phyloP scores from a whole-genome alignment of 2,113 vertebrate genomes.

The Indicator maculatus region DNA sequence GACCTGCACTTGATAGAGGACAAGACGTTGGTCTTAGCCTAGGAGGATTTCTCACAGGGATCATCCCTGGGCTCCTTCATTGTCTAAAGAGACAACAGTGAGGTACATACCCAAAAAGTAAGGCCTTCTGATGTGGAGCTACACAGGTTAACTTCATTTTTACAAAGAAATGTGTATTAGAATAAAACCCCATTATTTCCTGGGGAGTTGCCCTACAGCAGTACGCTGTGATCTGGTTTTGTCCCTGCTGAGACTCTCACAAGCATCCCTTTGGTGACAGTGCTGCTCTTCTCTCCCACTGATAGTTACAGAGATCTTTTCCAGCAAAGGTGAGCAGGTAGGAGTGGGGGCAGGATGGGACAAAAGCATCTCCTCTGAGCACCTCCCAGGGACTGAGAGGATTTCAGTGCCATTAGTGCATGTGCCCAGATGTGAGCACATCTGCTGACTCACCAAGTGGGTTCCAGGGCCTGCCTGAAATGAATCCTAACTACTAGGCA shows the following conservation, averaged over 20 bases:
- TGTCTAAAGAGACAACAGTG: background rate
- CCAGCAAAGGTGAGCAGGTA: background rate
- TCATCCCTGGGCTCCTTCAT: background rate
- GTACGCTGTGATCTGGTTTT: background rate
- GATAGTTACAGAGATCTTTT: background rate
- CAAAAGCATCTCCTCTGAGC: background rate
- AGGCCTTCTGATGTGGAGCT: background rate
- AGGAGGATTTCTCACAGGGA: background rate
- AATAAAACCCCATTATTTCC: background rate
- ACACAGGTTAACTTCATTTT: background rate
- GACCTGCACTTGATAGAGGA: slow-evolving; percentile 3
- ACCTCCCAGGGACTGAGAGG: background rate
- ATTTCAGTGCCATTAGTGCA: background rate
- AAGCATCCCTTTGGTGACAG: background rate
- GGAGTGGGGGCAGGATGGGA: background rate
- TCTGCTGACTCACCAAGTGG: background rate
- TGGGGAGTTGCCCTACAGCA: background rate
- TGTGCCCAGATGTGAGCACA: background rate
- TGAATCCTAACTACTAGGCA: background rate
- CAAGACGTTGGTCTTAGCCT: background rate
- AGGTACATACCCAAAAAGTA: background rate
- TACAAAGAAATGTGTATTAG: background rate
- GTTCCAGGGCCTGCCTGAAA: background rate
- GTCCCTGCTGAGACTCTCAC: background rate
- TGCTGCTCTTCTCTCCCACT: background rate